Evolutionary conservation across 2,797 vertebrate species (phyloP).

Genomic region (Gallinago stenura): DNA sequence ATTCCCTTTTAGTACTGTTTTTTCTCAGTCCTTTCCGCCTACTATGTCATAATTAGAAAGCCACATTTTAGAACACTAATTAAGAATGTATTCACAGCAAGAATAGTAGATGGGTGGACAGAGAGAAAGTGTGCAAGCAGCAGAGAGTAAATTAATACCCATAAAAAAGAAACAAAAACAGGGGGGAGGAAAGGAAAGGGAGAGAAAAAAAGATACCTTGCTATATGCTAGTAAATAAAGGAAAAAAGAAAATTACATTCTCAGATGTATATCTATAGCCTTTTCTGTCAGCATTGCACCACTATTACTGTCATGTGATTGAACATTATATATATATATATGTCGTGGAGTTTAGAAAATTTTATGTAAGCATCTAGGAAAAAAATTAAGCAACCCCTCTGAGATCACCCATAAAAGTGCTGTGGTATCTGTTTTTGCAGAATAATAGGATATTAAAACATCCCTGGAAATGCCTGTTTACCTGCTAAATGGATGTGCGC

Average conservation of each 20-base stretch:
- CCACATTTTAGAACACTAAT: background rate
- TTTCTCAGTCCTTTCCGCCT: background rate
- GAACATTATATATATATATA: background rate
- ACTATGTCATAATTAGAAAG: background rate
- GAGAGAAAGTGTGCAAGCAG: background rate
- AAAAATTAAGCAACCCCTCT: background rate
- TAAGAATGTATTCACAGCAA: constrained; percentile 19
- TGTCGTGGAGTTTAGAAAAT: background rate
- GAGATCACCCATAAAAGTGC: background rate
- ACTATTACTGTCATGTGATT: background rate
- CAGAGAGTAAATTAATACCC: background rate
- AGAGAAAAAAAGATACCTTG: background rate
- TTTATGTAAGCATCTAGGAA: background rate
- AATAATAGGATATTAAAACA: constrained; percentile 11
- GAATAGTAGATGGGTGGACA: background rate
- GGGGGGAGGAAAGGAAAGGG: background rate
- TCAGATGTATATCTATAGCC: background rate
- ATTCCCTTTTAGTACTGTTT: background rate
- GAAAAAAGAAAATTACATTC: background rate
- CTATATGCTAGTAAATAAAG: background rate
- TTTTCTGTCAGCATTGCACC: background rate
- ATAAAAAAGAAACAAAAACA: background rate
- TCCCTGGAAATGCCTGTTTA: background rate
- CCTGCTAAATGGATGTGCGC: background rate
- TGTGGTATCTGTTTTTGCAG: constrained; percentile 1